Evolutionary conservation across 2,797 vertebrate species (phyloP).

Genomic region (Hafferia zeledoni): DNA sequence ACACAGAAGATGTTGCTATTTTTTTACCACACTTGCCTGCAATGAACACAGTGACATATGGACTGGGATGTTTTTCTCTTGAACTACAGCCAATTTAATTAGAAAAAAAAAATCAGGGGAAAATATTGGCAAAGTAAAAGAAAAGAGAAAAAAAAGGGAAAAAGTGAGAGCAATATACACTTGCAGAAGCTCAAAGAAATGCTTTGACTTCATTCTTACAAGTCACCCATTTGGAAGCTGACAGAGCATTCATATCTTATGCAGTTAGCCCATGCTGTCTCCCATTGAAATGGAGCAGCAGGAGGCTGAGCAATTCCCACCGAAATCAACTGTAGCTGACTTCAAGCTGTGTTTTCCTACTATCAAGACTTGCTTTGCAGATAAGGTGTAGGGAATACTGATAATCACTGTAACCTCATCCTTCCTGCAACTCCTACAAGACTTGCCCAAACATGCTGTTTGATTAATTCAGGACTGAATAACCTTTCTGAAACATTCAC

Average conservation of each 20-base stretch:
- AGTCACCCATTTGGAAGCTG: neutral
- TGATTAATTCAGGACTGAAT: neutral
- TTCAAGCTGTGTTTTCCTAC: neutral
- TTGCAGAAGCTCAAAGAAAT: neutral
- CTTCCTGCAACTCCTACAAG: neutral
- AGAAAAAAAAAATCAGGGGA: neutral
- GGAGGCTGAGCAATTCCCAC: neutral
- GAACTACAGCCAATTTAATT: constrained; percentile 9
- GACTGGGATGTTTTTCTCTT: constrained; percentile 4
- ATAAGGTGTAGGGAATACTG: neutral
- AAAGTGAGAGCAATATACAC: neutral
- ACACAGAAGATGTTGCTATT: neutral
- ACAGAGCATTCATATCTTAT: neutral
- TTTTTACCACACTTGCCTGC: neutral
- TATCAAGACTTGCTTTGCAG: neutral
- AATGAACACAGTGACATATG: neutral
- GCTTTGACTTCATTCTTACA: neutral
- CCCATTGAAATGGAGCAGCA: neutral
- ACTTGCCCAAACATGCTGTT: neutral
- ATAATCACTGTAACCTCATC: neutral
- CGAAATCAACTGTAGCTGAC: neutral
- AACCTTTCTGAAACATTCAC: neutral
- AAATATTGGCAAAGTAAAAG: neutral
- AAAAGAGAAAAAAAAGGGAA: neutral
- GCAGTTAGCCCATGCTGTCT: neutral